These are phyloP conservation scores for Poeciliopsis presidionis DNA, from an alignment of 2,797 vertebrate species.

Conservation along the genomic window DNA sequence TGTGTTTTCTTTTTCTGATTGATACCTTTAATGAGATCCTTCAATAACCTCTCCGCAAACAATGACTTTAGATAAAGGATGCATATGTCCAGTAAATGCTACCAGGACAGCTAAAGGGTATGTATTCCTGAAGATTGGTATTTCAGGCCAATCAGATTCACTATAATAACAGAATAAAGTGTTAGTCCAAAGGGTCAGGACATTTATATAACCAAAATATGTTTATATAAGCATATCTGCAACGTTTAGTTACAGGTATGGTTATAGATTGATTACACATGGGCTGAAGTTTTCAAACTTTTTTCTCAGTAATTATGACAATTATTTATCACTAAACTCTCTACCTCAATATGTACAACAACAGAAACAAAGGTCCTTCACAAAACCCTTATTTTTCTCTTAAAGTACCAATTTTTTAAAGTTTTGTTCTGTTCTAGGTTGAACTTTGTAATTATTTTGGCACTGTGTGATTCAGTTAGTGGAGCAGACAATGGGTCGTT, in stretches of 20 bases:
- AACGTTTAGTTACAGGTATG: too few relatives aligned
- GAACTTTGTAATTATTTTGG: not conserved
- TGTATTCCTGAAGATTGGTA: too few relatives aligned
- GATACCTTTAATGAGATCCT: not conserved
- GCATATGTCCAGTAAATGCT: not conserved
- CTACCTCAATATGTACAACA: not conserved
- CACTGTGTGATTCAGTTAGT: not conserved
- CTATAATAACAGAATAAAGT: not conserved
- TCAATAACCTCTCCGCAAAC: not conserved
- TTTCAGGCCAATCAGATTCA: not conserved
- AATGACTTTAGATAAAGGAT: not conserved
- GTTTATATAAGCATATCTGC: not conserved
- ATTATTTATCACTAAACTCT: not conserved
- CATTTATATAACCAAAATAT: not conserved
- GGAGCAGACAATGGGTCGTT: not conserved
- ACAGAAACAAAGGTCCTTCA: not conserved
- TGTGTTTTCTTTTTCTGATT: not conserved
- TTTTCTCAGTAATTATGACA: not conserved
- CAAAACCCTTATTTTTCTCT: not conserved
- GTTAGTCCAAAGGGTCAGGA: not conserved
- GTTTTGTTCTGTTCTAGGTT: not conserved
- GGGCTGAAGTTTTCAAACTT: not conserved
- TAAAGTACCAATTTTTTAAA: not conserved
- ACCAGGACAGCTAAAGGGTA: not conserved
- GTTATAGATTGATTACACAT: too few relatives aligned